Evolutionary conservation across 1,140 invertebrate species (phyloP), one percentile per base, ranked within the genome.

Genomic region (Gerris buenoi): DNA sequence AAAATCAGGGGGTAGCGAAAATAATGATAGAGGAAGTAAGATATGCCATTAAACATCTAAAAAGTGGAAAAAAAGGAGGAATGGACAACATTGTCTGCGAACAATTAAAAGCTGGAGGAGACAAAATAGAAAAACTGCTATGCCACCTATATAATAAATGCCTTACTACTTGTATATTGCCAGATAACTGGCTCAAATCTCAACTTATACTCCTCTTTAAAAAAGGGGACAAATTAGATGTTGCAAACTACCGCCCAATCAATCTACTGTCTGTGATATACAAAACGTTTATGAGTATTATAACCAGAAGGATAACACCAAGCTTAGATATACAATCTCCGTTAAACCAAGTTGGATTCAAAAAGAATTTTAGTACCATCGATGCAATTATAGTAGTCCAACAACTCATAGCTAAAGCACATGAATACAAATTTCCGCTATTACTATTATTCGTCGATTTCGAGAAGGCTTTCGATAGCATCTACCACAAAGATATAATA

Each of bases 381-480:
- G 58, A 60, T 25, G 58, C 58, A 3, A 60, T 60, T 13, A 5
- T 60, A 14, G 58, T 60, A 14, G 5, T 60, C 58, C 58, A 15
- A 60, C 5, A 60, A 13, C 5, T 60, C 23, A 25, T 22, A 13
- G 5, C 15, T 22, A 60, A 60, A 25, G 58, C 58, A 5, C 15
- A 15, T 14, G 58, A 60, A 60, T 60, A 60, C 23, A 13, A 5
- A 22, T 22, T 60, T 15, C 58, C 58, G 23, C 3, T 60, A 22
- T 60, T 60, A 14, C 5, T 60, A 60, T 60, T 60, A 60, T 60
- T 60, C 23, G 23, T 60, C 10, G 58, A 60, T 25, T 60, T 60
- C 58, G 58, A 60, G 23, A 60, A 60, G 58, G 23, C 58, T 5
- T 60, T 60, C 22, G 58, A 60, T 22, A 60, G 58, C 23, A 22